A percentile compares a stretch with the other conserved stretches of the same genome.
Evolutionary conservation across 2,888 invertebrate genomes (phyloP).

Genomic region (Chymomyza amoena): DNA sequence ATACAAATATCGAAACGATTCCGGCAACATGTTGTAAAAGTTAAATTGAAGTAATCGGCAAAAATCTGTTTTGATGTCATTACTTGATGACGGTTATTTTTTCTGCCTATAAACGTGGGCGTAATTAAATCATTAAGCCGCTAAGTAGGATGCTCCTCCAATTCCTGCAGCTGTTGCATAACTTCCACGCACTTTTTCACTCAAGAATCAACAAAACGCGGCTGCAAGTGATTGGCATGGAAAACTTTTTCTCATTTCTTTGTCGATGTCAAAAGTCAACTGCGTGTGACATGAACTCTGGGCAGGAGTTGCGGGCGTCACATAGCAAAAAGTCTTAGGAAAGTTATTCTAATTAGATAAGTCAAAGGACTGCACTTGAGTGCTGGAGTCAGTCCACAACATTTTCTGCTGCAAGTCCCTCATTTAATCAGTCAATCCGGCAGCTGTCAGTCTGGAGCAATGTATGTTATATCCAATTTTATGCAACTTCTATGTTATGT

Average conservation of each 20-base stretch:
- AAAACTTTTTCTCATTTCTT: background rate
- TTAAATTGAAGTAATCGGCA: too few species aligned
- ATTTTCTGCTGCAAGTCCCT: background rate
- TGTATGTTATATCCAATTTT: background rate
- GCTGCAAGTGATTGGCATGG: background rate
- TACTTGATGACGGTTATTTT: too few species aligned
- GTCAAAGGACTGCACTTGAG: background rate
- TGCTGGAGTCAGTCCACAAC: background rate
- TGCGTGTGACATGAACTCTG: background rate
- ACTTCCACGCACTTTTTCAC: background rate
- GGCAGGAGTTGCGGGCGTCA: background rate
- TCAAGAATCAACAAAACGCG: background rate
- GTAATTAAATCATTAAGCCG: constrained; percentile 57
- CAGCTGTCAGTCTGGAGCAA: background rate
- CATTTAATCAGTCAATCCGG: background rate
- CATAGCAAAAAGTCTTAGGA: background rate
- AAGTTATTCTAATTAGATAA: background rate
- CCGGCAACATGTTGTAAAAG: too few species aligned
- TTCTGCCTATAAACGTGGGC: constrained; percentile 3
- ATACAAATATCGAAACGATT: too few species aligned
- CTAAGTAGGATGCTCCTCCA: constrained; percentile 28
- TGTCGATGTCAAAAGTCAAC: background rate
- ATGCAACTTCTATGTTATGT: too few species aligned
- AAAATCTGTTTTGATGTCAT: too few species aligned
- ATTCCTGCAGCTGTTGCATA: background rate